A percentile compares a stretch with the other conserved stretches of the same genome.
phyloP scores from a whole-genome alignment of 2,888 invertebrate species.

The Lasioglossum malachurum region DNA sequence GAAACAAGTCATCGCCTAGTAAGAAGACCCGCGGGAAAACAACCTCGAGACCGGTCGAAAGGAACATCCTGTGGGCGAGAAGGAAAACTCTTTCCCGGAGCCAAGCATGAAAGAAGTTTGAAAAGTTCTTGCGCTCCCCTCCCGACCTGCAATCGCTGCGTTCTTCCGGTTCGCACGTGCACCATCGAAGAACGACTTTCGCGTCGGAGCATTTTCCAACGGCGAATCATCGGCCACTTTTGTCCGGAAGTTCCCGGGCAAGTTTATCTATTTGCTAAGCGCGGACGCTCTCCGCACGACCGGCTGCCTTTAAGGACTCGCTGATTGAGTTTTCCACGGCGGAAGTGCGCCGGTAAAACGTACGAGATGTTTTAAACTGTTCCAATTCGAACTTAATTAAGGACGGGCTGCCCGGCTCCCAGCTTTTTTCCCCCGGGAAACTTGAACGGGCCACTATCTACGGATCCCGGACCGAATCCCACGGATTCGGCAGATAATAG shows the following conservation, averaged over 20 bases:
- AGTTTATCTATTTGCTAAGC: constrained; percentile 52
- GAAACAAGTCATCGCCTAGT: constrained; percentile 63
- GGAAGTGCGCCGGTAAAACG: not conserved
- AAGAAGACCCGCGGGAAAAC: constrained; percentile 51
- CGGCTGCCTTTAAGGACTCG: not conserved
- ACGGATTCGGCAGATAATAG: not conserved
- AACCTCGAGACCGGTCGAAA: constrained; percentile 37
- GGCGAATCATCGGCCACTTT: constrained; percentile 47
- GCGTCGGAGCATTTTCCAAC: constrained; percentile 40
- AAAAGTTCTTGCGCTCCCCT: constrained; percentile 34
- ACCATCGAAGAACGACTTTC: constrained; percentile 50
- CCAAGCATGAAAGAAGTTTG: constrained; percentile 48
- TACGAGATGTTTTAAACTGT: constrained; percentile 18
- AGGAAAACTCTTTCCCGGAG: constrained; percentile 35
- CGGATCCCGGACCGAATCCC: not conserved
- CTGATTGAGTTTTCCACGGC: constrained; percentile 26
- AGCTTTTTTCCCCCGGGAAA: not conserved
- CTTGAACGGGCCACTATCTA: not conserved
- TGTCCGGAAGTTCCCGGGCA: constrained; percentile 2
- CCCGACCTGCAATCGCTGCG: constrained; percentile 38
- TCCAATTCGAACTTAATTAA: constrained; percentile 17
- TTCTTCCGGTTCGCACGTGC: constrained; percentile 40
- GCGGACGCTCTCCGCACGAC: constrained; percentile 3
- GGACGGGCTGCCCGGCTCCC: no score
- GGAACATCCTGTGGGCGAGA: constrained; percentile 34